Evolutionary conservation across 1,140 invertebrate species (phyloP).

Genomic region (Aphis craccivora): DNA sequence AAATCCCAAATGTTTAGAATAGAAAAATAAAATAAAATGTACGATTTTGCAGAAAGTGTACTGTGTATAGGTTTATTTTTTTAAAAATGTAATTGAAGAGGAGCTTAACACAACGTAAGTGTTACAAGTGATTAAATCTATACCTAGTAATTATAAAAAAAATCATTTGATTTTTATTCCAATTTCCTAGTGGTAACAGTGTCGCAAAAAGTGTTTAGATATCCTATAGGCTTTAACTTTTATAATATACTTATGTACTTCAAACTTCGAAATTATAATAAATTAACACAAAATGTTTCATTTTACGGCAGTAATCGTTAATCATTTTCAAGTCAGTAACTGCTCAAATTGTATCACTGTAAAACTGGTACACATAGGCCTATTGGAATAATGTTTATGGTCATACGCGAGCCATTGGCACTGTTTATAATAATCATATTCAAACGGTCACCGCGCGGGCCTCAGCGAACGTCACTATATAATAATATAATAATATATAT

Average conservation of each 20-base stretch:
- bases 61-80: background rate
- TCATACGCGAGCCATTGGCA: background rate
- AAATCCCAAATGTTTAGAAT: background rate
- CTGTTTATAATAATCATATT: background rate
- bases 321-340: background rate
- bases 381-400: background rate
- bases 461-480: background rate
- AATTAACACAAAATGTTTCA: background rate
- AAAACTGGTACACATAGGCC: background rate
- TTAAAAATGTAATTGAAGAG: background rate
- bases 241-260: background rate
- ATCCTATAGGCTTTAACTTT: background rate
- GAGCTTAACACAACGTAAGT: background rate
- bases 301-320: background rate
- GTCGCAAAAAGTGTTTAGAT: background rate
- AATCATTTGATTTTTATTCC: background rate
- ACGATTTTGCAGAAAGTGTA: background rate
- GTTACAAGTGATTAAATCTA: background rate
- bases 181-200: background rate
- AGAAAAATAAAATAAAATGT: background rate
- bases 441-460: background rate
- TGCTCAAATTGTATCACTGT: background rate
- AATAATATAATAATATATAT: background rate
- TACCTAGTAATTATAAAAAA: no score
- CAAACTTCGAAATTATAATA: background rate